Evolutionary conservation across 2,113 vertebrate species (phyloP).

Genomic region (Meles meles): DNA sequence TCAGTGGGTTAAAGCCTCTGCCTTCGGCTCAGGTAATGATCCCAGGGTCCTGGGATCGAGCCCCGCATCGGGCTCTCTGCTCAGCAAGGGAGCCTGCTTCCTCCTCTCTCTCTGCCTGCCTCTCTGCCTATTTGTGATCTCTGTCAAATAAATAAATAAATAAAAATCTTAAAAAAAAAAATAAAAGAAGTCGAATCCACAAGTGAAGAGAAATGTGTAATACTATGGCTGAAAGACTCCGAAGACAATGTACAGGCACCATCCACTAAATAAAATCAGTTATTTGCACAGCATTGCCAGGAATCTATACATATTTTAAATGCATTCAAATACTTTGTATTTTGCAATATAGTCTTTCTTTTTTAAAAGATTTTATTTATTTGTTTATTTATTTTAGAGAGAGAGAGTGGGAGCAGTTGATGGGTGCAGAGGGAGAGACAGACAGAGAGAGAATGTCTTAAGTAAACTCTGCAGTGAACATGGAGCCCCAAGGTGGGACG

Average conservation of each 20-base stretch:
- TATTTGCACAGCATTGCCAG: not conserved
- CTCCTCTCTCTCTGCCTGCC: no score
- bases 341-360: not conserved
- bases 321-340: not conserved
- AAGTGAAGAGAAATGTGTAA: not conserved
- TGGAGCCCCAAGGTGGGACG: not conserved
- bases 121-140: no score
- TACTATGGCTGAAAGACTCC: rapidly evolving
- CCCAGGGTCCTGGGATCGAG: no score
- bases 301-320: not conserved
- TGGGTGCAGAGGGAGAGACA: not conserved
- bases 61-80: no score
- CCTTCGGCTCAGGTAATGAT: no score
- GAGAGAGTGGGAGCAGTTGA: not conserved
- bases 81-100: no score
- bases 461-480: not conserved
- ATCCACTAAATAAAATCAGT: not conserved
- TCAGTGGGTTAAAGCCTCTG: no score
- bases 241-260: not conserved
- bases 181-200: no score
- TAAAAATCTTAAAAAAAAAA: no score
- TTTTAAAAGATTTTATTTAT: no score
- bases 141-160: no score
- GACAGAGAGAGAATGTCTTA: not conserved
- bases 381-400: not conserved